phyloP scores from a whole-genome alignment of 2,797 vertebrate species.

The Propithecus perrieri region DNA sequence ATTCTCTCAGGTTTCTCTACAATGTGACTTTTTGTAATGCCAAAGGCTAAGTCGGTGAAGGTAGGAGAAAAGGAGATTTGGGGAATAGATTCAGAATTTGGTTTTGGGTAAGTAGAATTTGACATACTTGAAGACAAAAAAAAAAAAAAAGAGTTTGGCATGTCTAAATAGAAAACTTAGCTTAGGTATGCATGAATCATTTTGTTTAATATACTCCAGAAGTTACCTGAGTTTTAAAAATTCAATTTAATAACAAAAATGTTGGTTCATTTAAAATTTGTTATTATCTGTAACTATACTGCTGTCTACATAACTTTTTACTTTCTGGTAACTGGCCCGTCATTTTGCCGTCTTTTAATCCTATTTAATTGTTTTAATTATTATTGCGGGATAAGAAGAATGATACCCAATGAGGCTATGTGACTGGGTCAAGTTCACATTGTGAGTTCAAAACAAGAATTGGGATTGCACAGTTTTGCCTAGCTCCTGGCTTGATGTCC shows the following conservation, averaged over 20 bases:
- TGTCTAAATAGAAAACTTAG: background rate
- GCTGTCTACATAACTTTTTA: background rate
- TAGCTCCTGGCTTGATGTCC: background rate
- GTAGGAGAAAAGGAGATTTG: background rate
- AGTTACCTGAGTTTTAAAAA: background rate
- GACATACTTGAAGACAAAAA: background rate
- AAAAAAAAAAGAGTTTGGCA: background rate
- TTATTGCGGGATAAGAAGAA: background rate
- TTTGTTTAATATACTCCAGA: background rate
- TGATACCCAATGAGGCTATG: rapidly evolving
- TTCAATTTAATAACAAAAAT: background rate
- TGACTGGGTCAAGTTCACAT: background rate
- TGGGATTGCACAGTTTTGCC: background rate
- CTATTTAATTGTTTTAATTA: background rate
- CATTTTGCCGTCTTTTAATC: background rate
- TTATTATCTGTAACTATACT: background rate
- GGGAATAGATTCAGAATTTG: background rate
- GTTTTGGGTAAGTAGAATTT: background rate
- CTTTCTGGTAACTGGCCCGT: background rate
- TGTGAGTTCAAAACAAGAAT: background rate
- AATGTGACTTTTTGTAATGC: background rate
- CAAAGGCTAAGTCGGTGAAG: background rate
- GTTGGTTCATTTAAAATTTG: background rate
- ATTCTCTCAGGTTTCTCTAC: background rate
- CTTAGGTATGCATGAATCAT: background rate